Base-by-base conservation (phyloP, 1,140 invertebrate genomes). In the Plectrocnemia conspersa region DNA sequence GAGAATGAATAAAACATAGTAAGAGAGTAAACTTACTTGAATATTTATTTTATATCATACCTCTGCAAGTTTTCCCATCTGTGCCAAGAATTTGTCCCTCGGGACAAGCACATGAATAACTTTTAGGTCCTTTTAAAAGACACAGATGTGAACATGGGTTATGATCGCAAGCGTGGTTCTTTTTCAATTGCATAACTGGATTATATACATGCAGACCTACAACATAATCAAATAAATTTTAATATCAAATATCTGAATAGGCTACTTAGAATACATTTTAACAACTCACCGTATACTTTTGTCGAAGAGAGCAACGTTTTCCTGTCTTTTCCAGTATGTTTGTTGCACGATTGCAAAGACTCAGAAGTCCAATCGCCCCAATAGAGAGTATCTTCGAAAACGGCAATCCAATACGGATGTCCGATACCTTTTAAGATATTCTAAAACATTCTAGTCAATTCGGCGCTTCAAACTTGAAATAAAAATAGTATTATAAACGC, bases 351-450 rank as follows among this genome's bases (percentile, higher is more conserved):
- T 59, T 83, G 76, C 21, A 89, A 77, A 13, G 79, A 79, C 57
- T 80, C 78, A 0, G 79, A 79, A 0, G 70, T 68, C 81, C 84
- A 87, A 65, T 95, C 91, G 36, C 84, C 90, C 89, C 92, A 96
- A 65, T 86, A 96, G 1, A 97, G 64, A 9, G 73, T 79, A 69
- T 94, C 84, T 70, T 94, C 92, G 68, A 94, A 96, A 2, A 97
- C 80, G 0, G 84, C 79, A 40, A 97, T 74, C 0, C 87, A 82
- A 67, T 87, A 91, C 0, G 92, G 91, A 72, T 91, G 85, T 58
- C 81, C 78, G 4, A 81, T 73, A 1, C 45, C 45, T 33, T 35
- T 36, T 1, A 63, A 35, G 22, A 61, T 32, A 13, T 44, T 35
- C 61, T 56, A 19, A n/a, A 50, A 27, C 5, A 19, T n/a, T n/a